These are phyloP conservation scores for Drosophila nasuta DNA, from an alignment of 1,140 invertebrate genomes.

Conservation along the genomic window DNA sequence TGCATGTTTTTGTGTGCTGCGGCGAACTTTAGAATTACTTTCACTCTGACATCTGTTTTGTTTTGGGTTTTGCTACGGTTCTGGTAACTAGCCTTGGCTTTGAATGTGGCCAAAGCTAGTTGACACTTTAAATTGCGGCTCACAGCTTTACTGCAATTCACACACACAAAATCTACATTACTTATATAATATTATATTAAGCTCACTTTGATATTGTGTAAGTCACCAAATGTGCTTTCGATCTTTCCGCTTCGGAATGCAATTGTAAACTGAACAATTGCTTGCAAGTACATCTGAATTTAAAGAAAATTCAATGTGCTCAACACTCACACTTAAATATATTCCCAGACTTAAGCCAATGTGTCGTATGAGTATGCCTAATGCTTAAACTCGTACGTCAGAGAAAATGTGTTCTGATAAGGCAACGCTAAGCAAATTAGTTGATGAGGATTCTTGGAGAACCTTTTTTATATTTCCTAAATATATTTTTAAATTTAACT, in stretches of 20 bases:
- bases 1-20: constrained; percentile 60
- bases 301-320: constrained; percentile 7
- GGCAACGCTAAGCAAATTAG: background rate
- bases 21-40: constrained; percentile 74
- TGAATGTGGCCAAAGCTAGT: constrained; percentile 36
- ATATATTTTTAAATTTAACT: background rate
- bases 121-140: constrained; percentile 13
- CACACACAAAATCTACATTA: background rate
- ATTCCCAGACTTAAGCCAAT: constrained; percentile 12
- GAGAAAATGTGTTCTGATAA: too few relatives aligned
- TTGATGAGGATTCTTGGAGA: background rate
- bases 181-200: too few relatives aligned
- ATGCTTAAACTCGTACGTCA: background rate
- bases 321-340: background rate
- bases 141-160: background rate
- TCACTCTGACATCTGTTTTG: constrained; percentile 51
- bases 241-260: background rate
- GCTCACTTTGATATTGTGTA: background rate
- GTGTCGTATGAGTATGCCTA: background rate
- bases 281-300: constrained; percentile 13
- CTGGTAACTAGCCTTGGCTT: constrained; percentile 37
- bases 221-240: background rate
- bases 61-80: constrained; percentile 30
- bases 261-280: constrained; percentile 26
- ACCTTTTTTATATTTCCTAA: background rate